phyloP scores from a whole-genome alignment of 2,113 vertebrate species.

The Pedionomus torquatus region DNA sequence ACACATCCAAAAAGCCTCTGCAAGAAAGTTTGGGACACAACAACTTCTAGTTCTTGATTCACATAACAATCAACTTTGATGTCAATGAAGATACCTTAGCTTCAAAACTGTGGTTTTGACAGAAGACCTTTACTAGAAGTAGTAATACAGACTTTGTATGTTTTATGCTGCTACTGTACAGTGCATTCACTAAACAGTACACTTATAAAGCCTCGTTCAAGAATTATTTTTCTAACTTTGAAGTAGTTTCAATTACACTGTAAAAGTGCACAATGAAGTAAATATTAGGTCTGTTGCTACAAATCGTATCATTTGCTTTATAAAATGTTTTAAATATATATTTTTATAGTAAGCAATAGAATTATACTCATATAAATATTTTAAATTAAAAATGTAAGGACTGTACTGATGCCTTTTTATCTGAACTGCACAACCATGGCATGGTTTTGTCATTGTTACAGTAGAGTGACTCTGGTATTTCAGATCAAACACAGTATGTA shows the following conservation, averaged over 20 bases:
- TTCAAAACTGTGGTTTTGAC: not conserved
- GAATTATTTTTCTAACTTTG: not conserved
- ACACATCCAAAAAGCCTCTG: not conserved
- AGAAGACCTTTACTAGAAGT: not conserved
- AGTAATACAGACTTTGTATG: not conserved
- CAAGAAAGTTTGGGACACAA: not conserved
- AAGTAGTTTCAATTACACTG: not conserved
- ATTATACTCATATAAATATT: not conserved
- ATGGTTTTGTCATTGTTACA: constrained; percentile 55
- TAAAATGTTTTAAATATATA: not conserved
- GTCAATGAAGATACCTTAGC: not conserved
- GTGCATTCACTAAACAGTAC: not conserved
- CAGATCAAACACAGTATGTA: constrained; percentile 67
- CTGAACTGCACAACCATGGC: constrained; percentile 38
- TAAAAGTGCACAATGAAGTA: not conserved
- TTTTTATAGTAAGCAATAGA: not conserved
- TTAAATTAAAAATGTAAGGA: too few species aligned
- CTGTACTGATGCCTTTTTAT: too few species aligned
- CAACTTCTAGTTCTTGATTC: not conserved
- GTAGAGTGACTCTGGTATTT: constrained; percentile 52
- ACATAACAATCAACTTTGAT: not conserved
- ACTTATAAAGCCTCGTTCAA: not conserved
- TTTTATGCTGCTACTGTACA: not conserved
- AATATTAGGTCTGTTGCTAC: not conserved
- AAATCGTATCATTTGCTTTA: not conserved